These are phyloP conservation scores for Holothuria leucospilota DNA, from an alignment of 53 echinoderm and acorn worm genomes.

Conservation along the genomic window DNA sequence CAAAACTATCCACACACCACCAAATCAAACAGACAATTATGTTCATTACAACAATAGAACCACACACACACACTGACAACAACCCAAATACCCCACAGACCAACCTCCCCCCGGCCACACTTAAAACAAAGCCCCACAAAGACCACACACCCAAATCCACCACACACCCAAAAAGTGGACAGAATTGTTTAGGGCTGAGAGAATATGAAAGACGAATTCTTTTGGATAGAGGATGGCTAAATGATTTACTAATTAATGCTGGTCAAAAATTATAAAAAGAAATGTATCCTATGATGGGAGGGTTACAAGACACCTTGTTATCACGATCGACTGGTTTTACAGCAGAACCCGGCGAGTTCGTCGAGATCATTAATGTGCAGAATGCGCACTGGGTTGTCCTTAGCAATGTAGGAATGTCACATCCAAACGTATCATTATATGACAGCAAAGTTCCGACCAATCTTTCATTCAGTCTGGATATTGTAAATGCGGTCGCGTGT, in stretches of 20 bases:
- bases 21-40: too few relatives aligned
- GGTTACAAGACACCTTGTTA: constrained; percentile 21
- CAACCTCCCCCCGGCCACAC: too few relatives aligned
- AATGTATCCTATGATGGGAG: not conserved
- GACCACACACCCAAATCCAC: too few relatives aligned
- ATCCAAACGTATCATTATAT: constrained; percentile 3
- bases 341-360: constrained; percentile 18
- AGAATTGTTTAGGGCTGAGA: not conserved
- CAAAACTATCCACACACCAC: too few relatives aligned
- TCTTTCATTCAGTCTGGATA: constrained; percentile 1
- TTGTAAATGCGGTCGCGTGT: not conserved
- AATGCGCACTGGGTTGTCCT: constrained; percentile 27
- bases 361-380: constrained; percentile 17
- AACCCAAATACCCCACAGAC: too few relatives aligned
- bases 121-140: too few relatives aligned
- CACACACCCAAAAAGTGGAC: not conserved
- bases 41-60: too few relatives aligned
- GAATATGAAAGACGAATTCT: not conserved
- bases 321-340: not conserved
- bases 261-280: constrained; percentile 8
- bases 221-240: not conserved
- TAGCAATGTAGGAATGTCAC: constrained; percentile 16
- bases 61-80: too few relatives aligned
- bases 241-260: constrained; percentile 13
- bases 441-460: not conserved